A percentile compares a stretch with the other conserved stretches of the same genome.
Evolutionary conservation across 2,113 vertebrate species (phyloP).

Genomic region (Myrmecobius fasciatus): DNA sequence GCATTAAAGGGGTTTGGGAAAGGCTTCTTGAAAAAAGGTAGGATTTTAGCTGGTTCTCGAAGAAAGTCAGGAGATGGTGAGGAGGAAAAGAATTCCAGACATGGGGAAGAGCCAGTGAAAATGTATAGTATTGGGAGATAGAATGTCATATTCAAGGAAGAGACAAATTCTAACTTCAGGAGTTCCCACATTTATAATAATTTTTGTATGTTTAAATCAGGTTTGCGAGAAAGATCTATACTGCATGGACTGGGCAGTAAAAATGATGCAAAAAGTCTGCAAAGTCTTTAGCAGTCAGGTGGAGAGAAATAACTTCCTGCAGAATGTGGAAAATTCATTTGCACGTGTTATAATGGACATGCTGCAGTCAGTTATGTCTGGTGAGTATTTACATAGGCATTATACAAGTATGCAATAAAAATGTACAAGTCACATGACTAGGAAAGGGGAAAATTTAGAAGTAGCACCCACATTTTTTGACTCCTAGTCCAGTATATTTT

Average conservation of each 20-base stretch:
- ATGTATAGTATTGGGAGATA: not conserved
- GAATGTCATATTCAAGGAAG: not conserved
- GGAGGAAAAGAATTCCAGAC: not conserved
- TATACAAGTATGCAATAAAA: not conserved
- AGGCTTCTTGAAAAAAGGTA: not conserved
- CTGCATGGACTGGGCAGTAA: conserved; percentile 92
- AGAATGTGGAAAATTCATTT: conserved; percentile 88
- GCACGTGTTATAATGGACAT: conserved; percentile 86
- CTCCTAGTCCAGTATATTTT: conserved; percentile 26
- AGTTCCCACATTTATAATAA: not conserved
- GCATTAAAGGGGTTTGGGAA: not conserved
- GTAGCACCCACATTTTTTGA: conserved; percentile 16
- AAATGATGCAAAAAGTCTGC: conserved; percentile 90
- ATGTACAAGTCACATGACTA: conserved; percentile 33
- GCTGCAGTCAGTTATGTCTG: conserved; percentile 84
- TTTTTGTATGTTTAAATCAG: conserved; percentile 75
- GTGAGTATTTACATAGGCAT: conserved; percentile 76
- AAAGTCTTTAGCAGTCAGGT: conserved; percentile 81
- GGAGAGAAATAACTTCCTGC: conserved; percentile 88
- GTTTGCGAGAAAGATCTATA: conserved; percentile 94
- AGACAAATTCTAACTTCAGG: not conserved
- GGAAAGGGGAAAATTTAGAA: not conserved
- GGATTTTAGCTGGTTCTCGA: not conserved
- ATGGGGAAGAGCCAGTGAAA: not conserved
- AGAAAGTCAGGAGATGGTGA: not conserved